phyloP scores from a whole-genome alignment of 2,113 vertebrate species.

The Poecilia latipinna region DNA sequence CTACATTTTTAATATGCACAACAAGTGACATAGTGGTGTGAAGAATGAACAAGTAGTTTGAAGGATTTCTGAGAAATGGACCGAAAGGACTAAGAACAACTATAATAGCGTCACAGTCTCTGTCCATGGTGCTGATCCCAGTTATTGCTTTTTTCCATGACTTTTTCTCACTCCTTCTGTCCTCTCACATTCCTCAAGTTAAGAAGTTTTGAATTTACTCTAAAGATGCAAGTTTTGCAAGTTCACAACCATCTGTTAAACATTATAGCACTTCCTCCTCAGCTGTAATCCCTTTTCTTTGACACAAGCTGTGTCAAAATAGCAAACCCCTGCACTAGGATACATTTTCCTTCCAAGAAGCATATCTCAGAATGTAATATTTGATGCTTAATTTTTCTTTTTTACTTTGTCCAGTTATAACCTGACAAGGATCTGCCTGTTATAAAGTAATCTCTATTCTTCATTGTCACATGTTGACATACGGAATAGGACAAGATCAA shows the following conservation, averaged over 20 bases:
- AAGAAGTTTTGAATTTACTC: background rate
- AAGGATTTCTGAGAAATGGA: no score
- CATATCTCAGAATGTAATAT: background rate
- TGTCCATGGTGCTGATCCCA: constrained; percentile 48
- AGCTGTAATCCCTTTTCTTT: background rate
- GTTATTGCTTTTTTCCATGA: background rate
- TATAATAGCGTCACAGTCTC: background rate
- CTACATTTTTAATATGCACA: no score
- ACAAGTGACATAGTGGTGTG: no score
- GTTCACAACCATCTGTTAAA: background rate
- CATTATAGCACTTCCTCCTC: background rate
- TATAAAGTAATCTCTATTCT: background rate
- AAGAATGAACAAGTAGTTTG: no score
- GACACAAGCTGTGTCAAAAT: constrained; percentile 15
- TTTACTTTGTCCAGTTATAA: no score
- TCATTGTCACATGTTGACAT: background rate
- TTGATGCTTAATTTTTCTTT: no score
- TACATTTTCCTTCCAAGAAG: background rate
- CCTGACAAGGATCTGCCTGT: no score
- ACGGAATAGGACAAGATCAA: background rate
- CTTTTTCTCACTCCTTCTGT: background rate
- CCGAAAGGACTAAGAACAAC: no score
- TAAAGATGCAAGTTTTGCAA: background rate
- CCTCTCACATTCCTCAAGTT: background rate
- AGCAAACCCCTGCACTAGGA: background rate